Evolutionary conservation across 2,113 vertebrate species (phyloP).

Genomic region (Thinocorus orbignyianus): DNA sequence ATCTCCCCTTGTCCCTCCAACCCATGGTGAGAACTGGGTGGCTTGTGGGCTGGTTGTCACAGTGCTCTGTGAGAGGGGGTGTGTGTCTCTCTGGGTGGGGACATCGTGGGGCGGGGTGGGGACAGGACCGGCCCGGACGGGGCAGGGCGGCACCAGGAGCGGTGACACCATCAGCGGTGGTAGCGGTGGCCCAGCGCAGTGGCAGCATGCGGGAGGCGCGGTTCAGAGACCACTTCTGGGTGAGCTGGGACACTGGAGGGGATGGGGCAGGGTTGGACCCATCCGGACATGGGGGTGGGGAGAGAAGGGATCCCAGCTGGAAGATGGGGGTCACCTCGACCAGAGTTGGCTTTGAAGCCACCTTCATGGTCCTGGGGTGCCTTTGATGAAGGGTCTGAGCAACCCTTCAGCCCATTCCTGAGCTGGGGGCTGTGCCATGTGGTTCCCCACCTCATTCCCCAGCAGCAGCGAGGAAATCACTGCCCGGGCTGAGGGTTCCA

Average conservation of each 20-base stretch:
- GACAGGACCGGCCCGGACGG: not conserved
- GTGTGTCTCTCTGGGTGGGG: not conserved
- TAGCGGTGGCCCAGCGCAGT: not conserved
- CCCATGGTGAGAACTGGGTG: not conserved
- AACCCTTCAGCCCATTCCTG: not conserved
- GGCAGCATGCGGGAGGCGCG: slow-evolving; percentile 80
- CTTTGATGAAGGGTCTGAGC: not conserved
- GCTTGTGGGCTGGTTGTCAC: not conserved
- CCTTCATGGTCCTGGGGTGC: not conserved
- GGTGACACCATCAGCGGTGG: not conserved
- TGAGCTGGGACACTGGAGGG: slow-evolving; percentile 40
- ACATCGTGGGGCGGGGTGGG: not conserved
- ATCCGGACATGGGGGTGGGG: too few species aligned
- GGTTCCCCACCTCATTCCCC: not conserved
- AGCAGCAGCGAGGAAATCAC: not conserved
- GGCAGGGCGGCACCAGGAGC: not conserved
- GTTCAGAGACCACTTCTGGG: slow-evolving; percentile 92
- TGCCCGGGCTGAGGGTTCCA: not conserved
- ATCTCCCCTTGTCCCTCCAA: rapidly evolving
- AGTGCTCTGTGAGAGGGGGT: too few species aligned
- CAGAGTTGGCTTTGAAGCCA: not conserved
- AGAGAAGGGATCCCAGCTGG: too few species aligned
- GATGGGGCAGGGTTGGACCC: not conserved
- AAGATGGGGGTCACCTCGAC: not conserved
- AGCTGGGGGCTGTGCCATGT: not conserved